These are phyloP conservation scores for Diplodus sargus DNA, from an alignment of 2,797 vertebrate genomes.

Conservation along the genomic window DNA sequence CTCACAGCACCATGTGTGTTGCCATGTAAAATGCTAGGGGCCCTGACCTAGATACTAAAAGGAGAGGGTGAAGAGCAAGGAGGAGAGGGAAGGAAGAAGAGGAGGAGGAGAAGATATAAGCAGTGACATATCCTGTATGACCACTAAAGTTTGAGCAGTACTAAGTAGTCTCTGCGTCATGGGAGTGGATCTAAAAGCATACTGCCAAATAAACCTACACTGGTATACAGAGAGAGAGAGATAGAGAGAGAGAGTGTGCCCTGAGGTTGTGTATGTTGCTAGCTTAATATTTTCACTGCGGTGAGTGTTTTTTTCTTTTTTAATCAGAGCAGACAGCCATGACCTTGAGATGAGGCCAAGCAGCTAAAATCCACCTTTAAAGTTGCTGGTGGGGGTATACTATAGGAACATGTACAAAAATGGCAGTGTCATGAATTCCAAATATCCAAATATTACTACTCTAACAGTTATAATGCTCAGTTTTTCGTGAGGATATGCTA, in stretches of 20 bases:
- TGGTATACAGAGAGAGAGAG: not conserved
- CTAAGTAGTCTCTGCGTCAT: slow-evolving; percentile 39
- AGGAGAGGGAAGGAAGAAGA: slow-evolving; percentile 9
- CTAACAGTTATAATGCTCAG: not conserved
- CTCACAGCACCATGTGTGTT: slow-evolving; percentile 64
- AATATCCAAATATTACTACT: not conserved
- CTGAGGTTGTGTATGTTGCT: slow-evolving; percentile 36
- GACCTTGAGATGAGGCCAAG: slow-evolving; percentile 45
- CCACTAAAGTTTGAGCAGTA: slow-evolving; percentile 45
- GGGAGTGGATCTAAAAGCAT: slow-evolving; percentile 36
- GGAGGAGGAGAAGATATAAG: slow-evolving; percentile 26
- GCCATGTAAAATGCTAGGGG: slow-evolving; percentile 61
- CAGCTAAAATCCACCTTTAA: slow-evolving; percentile 2
- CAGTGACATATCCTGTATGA: slow-evolving; percentile 32
- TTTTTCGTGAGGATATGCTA: not conserved
- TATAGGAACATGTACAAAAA: not conserved
- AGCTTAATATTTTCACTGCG: slow-evolving; percentile 35
- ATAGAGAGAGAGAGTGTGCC: not conserved
- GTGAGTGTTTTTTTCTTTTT: slow-evolving; percentile 14
- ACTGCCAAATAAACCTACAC: slow-evolving; percentile 25
- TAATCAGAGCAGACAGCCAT: slow-evolving; percentile 35
- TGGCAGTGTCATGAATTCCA: not conserved
- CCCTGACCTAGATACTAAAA: slow-evolving; percentile 74
- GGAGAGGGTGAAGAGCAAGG: slow-evolving; percentile 30
- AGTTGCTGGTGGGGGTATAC: slow-evolving; percentile 5